A percentile compares a stretch with the other conserved stretches of the same genome.
Evolutionary conservation across 1,140 invertebrate genomes (phyloP).

Genomic region (Sitobion miscanthi): DNA sequence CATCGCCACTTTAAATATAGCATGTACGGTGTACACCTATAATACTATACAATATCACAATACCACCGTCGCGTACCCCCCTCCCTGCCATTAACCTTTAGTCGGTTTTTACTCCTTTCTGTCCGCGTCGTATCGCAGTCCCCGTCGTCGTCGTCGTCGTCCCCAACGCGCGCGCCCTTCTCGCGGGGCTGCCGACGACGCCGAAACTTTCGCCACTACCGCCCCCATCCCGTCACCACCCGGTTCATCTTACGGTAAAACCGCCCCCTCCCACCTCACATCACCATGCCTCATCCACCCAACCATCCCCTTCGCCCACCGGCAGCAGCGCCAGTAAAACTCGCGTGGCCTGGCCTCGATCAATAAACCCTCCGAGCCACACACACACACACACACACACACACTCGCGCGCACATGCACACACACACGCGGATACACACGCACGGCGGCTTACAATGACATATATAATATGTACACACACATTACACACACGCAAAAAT

Average conservation of each 20-base stretch:
- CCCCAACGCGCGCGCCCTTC: not conserved
- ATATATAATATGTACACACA: not conserved
- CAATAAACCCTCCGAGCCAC: slow-evolving; percentile 39
- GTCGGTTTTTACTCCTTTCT: slow-evolving; percentile 21
- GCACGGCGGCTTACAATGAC: not conserved
- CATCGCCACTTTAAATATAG: not conserved
- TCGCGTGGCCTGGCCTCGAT: slow-evolving; percentile 38
- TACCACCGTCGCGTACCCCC: not conserved
- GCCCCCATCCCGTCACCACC: not conserved
- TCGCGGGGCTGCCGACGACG: slow-evolving; percentile 6
- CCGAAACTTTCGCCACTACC: not conserved
- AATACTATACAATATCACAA: not conserved
- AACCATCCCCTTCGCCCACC: not conserved
- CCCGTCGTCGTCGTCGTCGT: too few relatives aligned
- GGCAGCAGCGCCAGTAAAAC: slow-evolving; percentile 23
- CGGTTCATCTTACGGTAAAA: not conserved
- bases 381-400: not conserved
- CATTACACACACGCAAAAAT: not conserved
- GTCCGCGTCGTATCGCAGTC: not conserved
- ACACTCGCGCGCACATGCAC: not conserved
- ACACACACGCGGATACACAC: not conserved
- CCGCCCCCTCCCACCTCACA: not conserved
- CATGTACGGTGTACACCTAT: not conserved
- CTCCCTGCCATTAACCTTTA: slow-evolving; percentile 7
- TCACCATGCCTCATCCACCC: not conserved